Percentiles rank a stretch among this genome's conserved stretches.
Conservation (phyloP, 2,113 vertebrate genomes). For the Austrofundulus limnaeus region DNA sequence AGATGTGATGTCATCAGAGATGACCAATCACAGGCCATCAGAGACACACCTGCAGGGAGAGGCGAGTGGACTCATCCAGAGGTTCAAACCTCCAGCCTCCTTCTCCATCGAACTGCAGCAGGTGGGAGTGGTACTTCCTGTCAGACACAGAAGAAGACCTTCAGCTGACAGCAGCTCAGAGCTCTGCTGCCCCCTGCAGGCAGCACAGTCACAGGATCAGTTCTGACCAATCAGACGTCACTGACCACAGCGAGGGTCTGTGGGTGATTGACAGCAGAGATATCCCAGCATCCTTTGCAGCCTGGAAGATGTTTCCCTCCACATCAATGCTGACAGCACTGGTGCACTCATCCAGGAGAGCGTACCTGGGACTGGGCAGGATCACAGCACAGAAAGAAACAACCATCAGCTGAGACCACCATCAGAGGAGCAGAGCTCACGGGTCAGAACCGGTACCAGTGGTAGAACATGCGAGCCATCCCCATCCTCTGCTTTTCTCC, state of each 20-base stretch:
- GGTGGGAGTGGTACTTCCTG: conserved; percentile 98
- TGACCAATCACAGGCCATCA: background rate
- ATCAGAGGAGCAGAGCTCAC: background rate
- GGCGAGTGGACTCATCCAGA: conserved; percentile 89
- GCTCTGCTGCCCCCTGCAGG: conserved; percentile 51
- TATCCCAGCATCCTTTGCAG: conserved; percentile 93
- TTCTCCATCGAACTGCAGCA: conserved; percentile 97
- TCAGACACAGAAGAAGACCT: conserved; percentile 15
- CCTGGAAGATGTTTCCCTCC: conserved; percentile 96
- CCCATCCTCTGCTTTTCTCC: conserved; percentile 99
- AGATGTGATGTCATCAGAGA: too few relatives aligned
- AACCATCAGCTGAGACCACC: too few relatives aligned
- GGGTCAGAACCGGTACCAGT: conserved; percentile 77
- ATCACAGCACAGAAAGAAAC: too few relatives aligned
- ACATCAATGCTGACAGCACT: too few relatives aligned
- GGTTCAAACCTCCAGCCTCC: conserved; percentile 96
- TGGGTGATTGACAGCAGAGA: conserved; percentile 96
- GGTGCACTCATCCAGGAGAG: too few relatives aligned
- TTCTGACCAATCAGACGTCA: background rate
- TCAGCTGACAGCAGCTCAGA: background rate
- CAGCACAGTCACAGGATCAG: too few relatives aligned
- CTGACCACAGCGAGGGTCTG: conserved; percentile 95
- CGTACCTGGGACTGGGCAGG: too few relatives aligned
- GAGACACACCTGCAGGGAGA: conserved; percentile 74
- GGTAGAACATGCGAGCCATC: conserved; percentile 99